Evolutionary conservation across 2,113 vertebrate genomes (phyloP), one percentile per base, ranked within the genome.

Genomic region (Actenoides lindsayi): DNA sequence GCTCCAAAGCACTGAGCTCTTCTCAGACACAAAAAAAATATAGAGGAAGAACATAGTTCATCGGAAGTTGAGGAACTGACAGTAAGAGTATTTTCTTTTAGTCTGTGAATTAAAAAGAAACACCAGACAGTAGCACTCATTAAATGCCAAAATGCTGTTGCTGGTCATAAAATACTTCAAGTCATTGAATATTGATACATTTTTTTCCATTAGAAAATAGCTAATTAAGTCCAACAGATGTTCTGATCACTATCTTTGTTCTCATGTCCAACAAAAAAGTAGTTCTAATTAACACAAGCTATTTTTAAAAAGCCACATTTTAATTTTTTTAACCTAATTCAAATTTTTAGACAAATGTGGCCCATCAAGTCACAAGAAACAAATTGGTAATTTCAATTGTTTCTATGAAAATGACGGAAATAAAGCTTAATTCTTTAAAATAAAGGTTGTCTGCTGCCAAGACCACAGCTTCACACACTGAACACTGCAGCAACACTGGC

Each of bases 261-360:
- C 25, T 83, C 44, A 64, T 0, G 1, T 48, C 35, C 17, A 79
- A 71, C 10, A 79, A 64, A 90, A 79, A 57, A 25, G 17, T 16
- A 71, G 12, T 48, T 85, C 48, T 50, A 62, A 90, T 30, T 51
- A 70, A 71, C 2, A 76, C 4, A 71, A 87, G 12, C 23, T 48
- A 84, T 19, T 20, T 46, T 46, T 46, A 39, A 5, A 37, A 3
- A 1, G 1, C 2, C 2, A 3, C 6, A 28, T 46, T 68, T 81
- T 25, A 25, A 5, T 21, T 78, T 21, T 87, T 87, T 54, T 39
- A 80, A 51, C 16, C 12, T 16, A 69, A 82, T 85, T 60, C 13
- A 6, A 56, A 56, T 53, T 85, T 70, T 78, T 31, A 90, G 31
- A 83, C 16, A 73, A 57, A 53, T 4, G 13, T 8, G 9, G 33